Base-by-base conservation (phyloP, 2,113 vertebrate species). In the Psammodynastes pulverulentus region DNA sequence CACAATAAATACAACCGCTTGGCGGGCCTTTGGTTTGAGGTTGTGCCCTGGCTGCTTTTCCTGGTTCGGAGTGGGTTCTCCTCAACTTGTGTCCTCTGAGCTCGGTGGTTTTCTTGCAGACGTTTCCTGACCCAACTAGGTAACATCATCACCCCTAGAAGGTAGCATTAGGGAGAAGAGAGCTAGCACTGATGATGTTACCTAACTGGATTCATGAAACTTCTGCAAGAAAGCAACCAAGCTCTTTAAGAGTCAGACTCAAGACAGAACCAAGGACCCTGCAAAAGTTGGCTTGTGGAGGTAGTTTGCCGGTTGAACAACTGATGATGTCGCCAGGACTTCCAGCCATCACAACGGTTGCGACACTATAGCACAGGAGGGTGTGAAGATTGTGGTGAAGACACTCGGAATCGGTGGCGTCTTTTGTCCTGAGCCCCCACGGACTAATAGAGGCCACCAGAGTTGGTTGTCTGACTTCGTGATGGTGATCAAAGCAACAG, bases 1-100 rank as follows among this genome's bases (percentile, higher is more conserved):
- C 96, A 95, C 95, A 97, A 96, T 95, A 96, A 97, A 93, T 95
- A 10, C 17, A 88, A 86, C 95, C 94, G 95, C 94, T 94, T 96
- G 96, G 94, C 93, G 95, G 96, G 94, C 96, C 88, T 93, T 89
- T 93, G 29, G 13, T 52, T 17, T 23, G 23, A 43, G 23, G 7
- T 29, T 62, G 2, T 43, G 43, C 1, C 45, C 34, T 24, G 49
- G 29, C 45, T 67, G 88, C 13, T 94, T 93, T 94, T 93, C 93
- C 93, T 93, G 87, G 62, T 95, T 91, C 39, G 93, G 0, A 93
- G 90, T 95, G 5, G 84, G 95, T 96, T 95, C 92, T 93, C 92
- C 84, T 87, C 2, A 43, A 87, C 84, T 51, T n/a, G 56, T 29
- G 24, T 10, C 29, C 24, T 26, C 56, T 58, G 9, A 58, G 24